Evolutionary conservation across 1,140 invertebrate species (phyloP).

Genomic region (Mesaphorura yosii): DNA sequence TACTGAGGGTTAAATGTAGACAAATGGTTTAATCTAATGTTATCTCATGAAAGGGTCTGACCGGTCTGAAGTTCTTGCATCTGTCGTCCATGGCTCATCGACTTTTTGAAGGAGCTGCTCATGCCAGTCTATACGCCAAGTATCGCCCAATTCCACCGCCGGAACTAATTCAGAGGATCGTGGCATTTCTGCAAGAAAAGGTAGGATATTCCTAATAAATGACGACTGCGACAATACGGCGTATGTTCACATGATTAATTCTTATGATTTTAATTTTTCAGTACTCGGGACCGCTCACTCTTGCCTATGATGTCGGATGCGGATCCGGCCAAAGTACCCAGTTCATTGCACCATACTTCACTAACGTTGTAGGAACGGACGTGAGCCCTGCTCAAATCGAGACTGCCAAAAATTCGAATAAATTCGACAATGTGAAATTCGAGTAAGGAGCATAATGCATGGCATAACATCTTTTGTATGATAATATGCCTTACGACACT

Average conservation of each 20-base stretch:
- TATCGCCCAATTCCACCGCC: constrained; percentile 34
- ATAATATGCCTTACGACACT: no score
- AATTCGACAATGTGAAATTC: constrained; percentile 11
- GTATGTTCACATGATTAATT: neutral
- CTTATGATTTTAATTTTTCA: constrained; percentile 6
- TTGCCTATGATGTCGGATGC: constrained; percentile 24
- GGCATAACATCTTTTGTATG: neutral
- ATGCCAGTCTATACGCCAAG: constrained; percentile 35
- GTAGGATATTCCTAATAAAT: constrained; percentile 9
- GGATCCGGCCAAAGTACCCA: constrained; percentile 41
- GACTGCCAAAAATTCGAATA: constrained; percentile 31
- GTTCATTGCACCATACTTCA: constrained; percentile 36
- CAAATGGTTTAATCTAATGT: no score
- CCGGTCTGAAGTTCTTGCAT: no score
- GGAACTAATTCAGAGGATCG: constrained; percentile 32
- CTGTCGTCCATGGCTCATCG: constrained; percentile 32
- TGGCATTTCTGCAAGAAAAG: constrained; percentile 33
- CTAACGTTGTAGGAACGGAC: constrained; percentile 37
- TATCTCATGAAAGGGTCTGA: no score
- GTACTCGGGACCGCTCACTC: constrained; percentile 12
- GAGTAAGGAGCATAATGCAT: constrained; percentile 1
- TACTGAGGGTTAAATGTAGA: no score
- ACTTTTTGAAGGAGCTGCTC: constrained; percentile 33
- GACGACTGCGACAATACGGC: no score
- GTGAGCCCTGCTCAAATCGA: constrained; percentile 35